These are phyloP conservation scores for Drosophila robusta DNA, from an alignment of 2,888 invertebrate genomes.

Conservation along the genomic window DNA sequence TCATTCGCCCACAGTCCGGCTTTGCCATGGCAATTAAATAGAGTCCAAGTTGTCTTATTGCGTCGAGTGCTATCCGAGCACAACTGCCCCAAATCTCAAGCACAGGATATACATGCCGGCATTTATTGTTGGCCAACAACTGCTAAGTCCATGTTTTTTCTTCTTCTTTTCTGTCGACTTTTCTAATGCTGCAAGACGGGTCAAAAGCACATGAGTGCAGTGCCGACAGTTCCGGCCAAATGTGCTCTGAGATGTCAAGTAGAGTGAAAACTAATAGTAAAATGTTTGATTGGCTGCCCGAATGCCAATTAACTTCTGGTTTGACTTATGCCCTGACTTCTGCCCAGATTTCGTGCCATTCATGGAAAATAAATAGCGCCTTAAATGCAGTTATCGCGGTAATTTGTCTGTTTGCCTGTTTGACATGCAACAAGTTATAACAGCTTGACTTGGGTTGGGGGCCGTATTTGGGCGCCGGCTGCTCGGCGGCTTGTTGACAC, in stretches of 20 bases:
- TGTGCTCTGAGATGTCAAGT: background rate
- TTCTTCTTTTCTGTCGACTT: background rate
- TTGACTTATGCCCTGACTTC: too few relatives aligned
- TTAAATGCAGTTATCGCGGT: slow-evolving; percentile 19
- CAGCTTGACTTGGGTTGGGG: slow-evolving; percentile 12
- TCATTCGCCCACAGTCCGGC: background rate
- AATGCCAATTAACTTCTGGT: too few relatives aligned
- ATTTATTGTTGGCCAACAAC: slow-evolving; percentile 2
- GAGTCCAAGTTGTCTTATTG: slow-evolving; percentile 5
- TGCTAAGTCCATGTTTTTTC: background rate
- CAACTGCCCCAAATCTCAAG: slow-evolving; percentile 1
- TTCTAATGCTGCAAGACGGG: background rate
- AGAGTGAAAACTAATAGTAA: too few relatives aligned
- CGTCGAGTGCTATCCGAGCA: background rate
- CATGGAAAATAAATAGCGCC: background rate
- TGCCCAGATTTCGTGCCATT: background rate
- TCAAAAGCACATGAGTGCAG: slow-evolving; percentile 18
- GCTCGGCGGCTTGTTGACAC: slow-evolving; percentile 10
- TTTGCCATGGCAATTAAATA: slow-evolving; percentile 50
- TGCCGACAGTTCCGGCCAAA: slow-evolving; percentile 21
- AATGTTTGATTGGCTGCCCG: too few relatives aligned
- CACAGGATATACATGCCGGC: background rate
- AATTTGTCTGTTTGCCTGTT: slow-evolving; percentile 24
- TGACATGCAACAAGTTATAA: slow-evolving; percentile 36
- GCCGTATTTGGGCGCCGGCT: slow-evolving; percentile 17